Base-by-base conservation (phyloP, 2,113 vertebrate species). In the Mugil cephalus region DNA sequence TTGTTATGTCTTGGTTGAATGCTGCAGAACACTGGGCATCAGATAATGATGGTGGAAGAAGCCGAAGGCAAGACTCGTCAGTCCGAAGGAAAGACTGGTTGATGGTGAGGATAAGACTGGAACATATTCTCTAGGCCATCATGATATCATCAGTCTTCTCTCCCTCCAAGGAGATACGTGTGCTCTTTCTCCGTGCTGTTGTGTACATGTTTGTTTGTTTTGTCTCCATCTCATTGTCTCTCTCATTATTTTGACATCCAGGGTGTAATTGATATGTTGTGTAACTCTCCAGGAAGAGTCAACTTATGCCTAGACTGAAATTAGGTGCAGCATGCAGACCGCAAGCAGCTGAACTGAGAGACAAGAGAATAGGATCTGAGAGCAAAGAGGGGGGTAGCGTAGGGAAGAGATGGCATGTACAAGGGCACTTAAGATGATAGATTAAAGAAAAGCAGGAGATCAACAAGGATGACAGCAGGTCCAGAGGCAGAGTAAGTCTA, bases 11-110 rank as follows among this genome's bases (percentile, higher is more conserved):
- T 56, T 62, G 47, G 74, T 58, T 80, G 56, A 81, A 82, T 54
- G 84, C 52, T 59, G 69, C 34, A 70, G 18, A 75, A 61, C 64
- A 55, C 67, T 52, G 45, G 70, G 73, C 73, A 64, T 73, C 48
- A 30, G 54, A 74, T 92, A 87, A 91, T 91, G 73, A 89, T 79
- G 67, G 38, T 47, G 42, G 69, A 81, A 72, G 60, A 65, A 67
- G 85, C 82, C 53, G 8, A 53, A 65, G 79, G 89, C 81, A 21
- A 80, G 62, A 65, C 60, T 48, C 67, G 35, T 84, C 78, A 69
- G 53, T 79, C 58, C 64, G 54, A 34, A 51, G 39, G 66, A 78
- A 58, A 61, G 21, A 58, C 53, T 46, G 61, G 47, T 38, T 56
- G 59, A 78, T 56, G 55, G 18, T 19, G 5, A 30, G 50, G 19